Percentiles rank a stretch among this genome's conserved stretches.
These are phyloP conservation scores for Sorex fumeus DNA, from an alignment of 2,113 vertebrate species.

Conservation along the genomic window DNA sequence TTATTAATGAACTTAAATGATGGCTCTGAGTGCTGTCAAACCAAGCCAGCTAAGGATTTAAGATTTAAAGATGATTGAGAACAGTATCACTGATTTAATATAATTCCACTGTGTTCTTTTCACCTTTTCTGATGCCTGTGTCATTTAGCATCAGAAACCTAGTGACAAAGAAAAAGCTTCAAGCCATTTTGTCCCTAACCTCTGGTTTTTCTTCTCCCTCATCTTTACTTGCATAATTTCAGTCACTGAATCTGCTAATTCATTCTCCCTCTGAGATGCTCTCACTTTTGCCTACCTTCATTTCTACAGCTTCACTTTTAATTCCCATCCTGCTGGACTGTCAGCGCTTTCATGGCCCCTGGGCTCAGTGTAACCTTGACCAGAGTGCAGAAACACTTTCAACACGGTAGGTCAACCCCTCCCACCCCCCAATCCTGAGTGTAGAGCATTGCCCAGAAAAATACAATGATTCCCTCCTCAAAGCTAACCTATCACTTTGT, in stretches of 20 bases:
- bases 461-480: background rate
- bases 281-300: background rate
- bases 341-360: background rate
- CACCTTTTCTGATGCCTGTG: background rate
- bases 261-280: background rate
- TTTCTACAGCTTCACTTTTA: background rate
- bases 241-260: background rate
- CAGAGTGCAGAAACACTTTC: background rate
- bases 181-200: background rate
- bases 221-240: background rate
- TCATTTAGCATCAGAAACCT: background rate
- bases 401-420: background rate
- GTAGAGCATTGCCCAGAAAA: background rate
- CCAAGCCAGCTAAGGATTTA: background rate
- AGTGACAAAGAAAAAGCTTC: background rate
- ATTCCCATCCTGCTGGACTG: background rate
- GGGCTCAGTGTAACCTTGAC: background rate
- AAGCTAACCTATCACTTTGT: background rate
- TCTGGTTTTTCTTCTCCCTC: background rate
- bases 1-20: background rate
- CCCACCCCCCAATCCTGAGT: too few relatives aligned
- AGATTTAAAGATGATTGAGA: too few relatives aligned
- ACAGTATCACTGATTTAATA: background rate
- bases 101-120: background rate
- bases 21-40: background rate